A percentile compares a stretch with the other conserved stretches of the same genome.
These are phyloP conservation scores for Magallana ariakensis DNA, from an alignment of 1,140 invertebrate species.

Conservation along the genomic window DNA sequence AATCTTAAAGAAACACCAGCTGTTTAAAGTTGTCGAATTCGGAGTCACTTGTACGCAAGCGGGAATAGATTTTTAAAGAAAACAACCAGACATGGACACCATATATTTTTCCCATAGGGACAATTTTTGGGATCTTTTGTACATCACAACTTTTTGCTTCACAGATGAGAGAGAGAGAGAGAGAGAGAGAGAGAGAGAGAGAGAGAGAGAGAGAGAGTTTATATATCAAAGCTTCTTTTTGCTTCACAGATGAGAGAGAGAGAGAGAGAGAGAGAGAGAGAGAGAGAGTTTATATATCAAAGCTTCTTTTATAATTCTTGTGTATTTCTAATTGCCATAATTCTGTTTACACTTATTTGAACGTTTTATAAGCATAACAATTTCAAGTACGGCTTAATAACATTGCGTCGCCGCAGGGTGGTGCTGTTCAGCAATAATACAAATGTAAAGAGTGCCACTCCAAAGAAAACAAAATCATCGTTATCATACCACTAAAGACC, in stretches of 20 bases:
- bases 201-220: too few relatives aligned
- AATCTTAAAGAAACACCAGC: slow-evolving; percentile 14
- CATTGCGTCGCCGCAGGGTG: background rate
- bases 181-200: too few relatives aligned
- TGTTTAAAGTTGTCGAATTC: background rate
- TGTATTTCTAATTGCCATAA: background rate
- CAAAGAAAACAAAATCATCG: slow-evolving; percentile 12
- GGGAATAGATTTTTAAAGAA: background rate
- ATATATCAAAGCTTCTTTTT: too few relatives aligned
- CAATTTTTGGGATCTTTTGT: too few relatives aligned
- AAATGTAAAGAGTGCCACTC: slow-evolving; percentile 19
- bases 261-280: too few relatives aligned
- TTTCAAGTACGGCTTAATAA: slow-evolving; percentile 1
- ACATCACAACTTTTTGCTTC: too few relatives aligned
- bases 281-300: too few relatives aligned
- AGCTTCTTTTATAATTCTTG: too few relatives aligned
- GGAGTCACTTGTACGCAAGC: background rate
- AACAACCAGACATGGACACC: too few relatives aligned
- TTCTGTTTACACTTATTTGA: background rate
- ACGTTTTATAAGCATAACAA: background rate
- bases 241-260: too few relatives aligned
- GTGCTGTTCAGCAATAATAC: background rate
- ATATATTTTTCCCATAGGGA: too few relatives aligned
- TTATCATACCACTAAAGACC: background rate
- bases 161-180: too few relatives aligned